A percentile compares a stretch with the other conserved stretches of the same genome.
These are phyloP conservation scores for Neogobius melanostomus DNA, from an alignment of 2,113 vertebrate genomes.

Conservation along the genomic window DNA sequence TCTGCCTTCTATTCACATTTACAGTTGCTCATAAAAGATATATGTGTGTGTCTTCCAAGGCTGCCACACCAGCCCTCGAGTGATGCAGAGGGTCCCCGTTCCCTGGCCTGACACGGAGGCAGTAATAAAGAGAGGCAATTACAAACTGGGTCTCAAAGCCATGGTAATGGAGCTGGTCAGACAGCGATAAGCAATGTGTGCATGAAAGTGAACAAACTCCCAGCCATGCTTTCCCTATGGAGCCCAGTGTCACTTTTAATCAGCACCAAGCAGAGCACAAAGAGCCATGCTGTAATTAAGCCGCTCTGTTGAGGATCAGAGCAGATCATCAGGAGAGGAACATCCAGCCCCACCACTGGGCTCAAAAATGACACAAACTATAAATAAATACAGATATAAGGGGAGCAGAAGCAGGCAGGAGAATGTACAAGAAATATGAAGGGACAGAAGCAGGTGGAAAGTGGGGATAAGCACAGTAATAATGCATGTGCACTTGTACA, in stretches of 20 bases:
- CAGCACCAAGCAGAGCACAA: slow-evolving; percentile 59
- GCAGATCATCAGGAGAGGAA: slow-evolving; percentile 61
- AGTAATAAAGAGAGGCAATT: slow-evolving; percentile 72
- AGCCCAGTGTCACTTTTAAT: slow-evolving; percentile 70
- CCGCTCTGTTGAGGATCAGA: slow-evolving; percentile 54
- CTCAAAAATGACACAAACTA: slow-evolving; percentile 18
- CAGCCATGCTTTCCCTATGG: slow-evolving; percentile 56
- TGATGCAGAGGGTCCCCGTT: slow-evolving; percentile 53
- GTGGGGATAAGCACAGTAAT: neutral
- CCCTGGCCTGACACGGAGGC: slow-evolving; percentile 62
- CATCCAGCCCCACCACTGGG: slow-evolving; percentile 37
- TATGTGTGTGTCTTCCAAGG: slow-evolving; percentile 9
- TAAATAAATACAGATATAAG: slow-evolving; percentile 35
- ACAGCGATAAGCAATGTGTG: slow-evolving; percentile 67
- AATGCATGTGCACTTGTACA: neutral
- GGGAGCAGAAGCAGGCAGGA: slow-evolving; percentile 17
- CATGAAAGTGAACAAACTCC: slow-evolving; percentile 72
- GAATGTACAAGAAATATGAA: slow-evolving; percentile 3
- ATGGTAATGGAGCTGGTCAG: slow-evolving; percentile 70
- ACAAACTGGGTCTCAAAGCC: slow-evolving; percentile 68
- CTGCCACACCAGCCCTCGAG: slow-evolving; percentile 22
- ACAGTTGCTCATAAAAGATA: slow-evolving; percentile 1
- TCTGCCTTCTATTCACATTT: slow-evolving; percentile 25
- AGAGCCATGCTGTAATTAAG: slow-evolving; percentile 67
- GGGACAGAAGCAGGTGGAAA: slow-evolving; percentile 6